A percentile compares a stretch with the other conserved stretches of the same genome.
phyloP scores from a whole-genome alignment of 2,888 invertebrate species.

The Phorcus lineatus region DNA sequence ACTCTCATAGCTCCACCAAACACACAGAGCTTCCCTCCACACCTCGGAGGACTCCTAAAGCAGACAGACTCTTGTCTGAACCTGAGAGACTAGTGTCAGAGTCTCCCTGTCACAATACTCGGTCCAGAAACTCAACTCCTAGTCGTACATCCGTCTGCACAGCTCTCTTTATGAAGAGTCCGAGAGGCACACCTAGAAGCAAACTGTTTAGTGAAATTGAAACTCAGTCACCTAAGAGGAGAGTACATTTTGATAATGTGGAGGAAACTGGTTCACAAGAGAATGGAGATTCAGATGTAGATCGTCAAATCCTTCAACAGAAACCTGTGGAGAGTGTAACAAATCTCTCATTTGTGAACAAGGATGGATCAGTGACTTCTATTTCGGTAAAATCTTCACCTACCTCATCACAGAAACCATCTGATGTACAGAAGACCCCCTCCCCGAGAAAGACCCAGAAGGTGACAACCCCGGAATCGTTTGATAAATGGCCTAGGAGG shows the following conservation, averaged over 20 bases:
- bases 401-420: not conserved
- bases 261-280: not conserved
- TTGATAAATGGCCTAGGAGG: slow-evolving; percentile 58
- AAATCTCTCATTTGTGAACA: not conserved
- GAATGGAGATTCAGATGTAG: too few relatives aligned
- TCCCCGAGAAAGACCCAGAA: slow-evolving; percentile 43
- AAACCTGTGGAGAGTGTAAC: not conserved
- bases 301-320: not conserved
- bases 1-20: not conserved
- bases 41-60: slow-evolving; percentile 16
- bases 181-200: slow-evolving; percentile 14
- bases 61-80: slow-evolving; percentile 40
- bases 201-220: not conserved
- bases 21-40: not conserved
- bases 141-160: slow-evolving; percentile 52
- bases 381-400: not conserved
- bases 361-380: not conserved
- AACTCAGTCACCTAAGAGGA: not conserved
- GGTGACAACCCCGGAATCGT: slow-evolving; percentile 53
- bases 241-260: slow-evolving; percentile 6
- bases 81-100: not conserved
- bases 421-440: slow-evolving; percentile 38
- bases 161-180: slow-evolving; percentile 54
- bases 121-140: slow-evolving; percentile 48
- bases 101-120: slow-evolving; percentile 56